Base-by-base conservation (phyloP, 1,140 invertebrate species). In the Aethina tumida region DNA sequence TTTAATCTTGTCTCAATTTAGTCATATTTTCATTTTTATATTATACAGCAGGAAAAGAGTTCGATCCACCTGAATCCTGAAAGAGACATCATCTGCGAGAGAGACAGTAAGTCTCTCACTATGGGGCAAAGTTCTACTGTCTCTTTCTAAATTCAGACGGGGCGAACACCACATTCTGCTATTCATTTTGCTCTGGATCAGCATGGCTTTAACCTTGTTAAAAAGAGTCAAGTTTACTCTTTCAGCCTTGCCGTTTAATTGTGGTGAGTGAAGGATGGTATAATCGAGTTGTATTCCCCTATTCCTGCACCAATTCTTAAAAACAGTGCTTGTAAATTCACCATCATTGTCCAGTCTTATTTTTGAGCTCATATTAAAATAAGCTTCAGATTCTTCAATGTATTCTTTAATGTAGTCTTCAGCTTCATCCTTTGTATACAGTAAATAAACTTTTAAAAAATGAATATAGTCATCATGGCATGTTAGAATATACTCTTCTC, bases 381-480 rank as follows among this genome's bases (percentile, higher is more conserved):
- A n/a, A n/a, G n/a, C n/a, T 37, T 41, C 14, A 16, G 22, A 25
- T 19, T 27, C 22, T 12, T 21, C 1, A 0, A 40, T 28, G 19
- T 27, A 39, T 31, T 37, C 12, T 27, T 42, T 28, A 3, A 45
- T 4, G 13, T 26, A 35, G 10, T 34, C 17, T 2, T 3, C 2
- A n/a, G n/a, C 32, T 39, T 43, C 36, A 33, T 22, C 18, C 43
- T 60, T 58, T 13, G 32, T 33, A 41, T 50, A 42, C 12, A 58
- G 55, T 6, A 62, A 36, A 37, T 56, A 60, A 9, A 60, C 47
- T 19, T 47, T 35, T 8, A 27, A 35, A 37, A 52, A 60, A 40
- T 55, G 49, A 12, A 52, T 55, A 33, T 37, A 63, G 43, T 63
- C 59, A 50, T 64, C 61, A 21, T 57, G 47, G 25, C 59, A 54